Conservation (phyloP, 1,140 invertebrate genomes). For the Bombyx mandarina region DNA sequence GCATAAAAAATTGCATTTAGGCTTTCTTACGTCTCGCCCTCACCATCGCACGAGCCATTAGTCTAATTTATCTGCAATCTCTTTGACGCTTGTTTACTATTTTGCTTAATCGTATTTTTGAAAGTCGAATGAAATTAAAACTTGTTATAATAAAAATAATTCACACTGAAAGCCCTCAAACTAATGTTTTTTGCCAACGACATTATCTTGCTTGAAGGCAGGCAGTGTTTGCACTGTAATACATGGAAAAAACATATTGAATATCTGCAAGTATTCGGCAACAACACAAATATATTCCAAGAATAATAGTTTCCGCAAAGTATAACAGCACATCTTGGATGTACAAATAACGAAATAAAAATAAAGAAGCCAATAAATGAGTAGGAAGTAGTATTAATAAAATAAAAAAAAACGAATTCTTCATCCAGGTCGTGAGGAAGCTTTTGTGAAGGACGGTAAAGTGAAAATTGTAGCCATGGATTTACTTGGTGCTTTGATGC, state of each 20-base stretch:
- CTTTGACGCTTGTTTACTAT: too few species aligned
- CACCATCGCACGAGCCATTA: too few species aligned
- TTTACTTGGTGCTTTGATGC: constrained; percentile 46
- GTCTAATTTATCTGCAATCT: too few species aligned
- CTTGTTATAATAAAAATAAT: too few species aligned
- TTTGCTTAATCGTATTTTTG: too few species aligned
- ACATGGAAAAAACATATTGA: too few species aligned
- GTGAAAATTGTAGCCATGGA: constrained; percentile 50
- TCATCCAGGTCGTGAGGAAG: constrained; percentile 46
- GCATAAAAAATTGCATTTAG: neutral
- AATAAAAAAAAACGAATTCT: neutral
- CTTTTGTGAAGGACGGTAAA: constrained; percentile 42
- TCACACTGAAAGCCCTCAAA: too few species aligned
- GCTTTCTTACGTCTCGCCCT: neutral
- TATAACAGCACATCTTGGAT: neutral
- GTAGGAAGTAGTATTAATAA: neutral
- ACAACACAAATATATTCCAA: neutral
- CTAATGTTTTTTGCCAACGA: too few species aligned
- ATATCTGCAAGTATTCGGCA: too few species aligned
- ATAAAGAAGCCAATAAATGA: neutral
- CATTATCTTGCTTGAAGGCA: too few species aligned
- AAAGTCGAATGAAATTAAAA: too few species aligned
- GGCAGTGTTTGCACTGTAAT: too few species aligned
- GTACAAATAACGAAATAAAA: neutral
- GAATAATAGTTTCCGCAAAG: neutral